Conservation (phyloP, 2,113 vertebrate species). For the Dasypus novemcinctus region DNA sequence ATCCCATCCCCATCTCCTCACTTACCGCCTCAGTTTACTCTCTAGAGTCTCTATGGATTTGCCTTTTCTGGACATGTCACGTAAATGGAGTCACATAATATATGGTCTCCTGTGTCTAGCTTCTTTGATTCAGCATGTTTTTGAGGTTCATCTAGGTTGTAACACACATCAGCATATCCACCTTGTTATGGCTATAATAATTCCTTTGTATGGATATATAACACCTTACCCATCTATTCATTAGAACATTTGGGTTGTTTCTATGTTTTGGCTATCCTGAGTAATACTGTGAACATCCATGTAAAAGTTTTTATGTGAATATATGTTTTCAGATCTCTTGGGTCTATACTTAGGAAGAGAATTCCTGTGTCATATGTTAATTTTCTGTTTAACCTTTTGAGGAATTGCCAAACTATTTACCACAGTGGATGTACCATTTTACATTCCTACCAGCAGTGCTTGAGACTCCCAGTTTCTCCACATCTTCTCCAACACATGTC, state of each 20-base stretch:
- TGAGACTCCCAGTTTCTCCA: not conserved
- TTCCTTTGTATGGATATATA: not conserved
- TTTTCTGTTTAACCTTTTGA: conserved; percentile 22
- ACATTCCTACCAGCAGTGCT: not conserved
- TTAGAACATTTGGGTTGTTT: not conserved
- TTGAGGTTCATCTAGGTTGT: not conserved
- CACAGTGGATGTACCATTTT: not conserved
- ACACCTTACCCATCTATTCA: not conserved
- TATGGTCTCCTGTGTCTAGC: not conserved
- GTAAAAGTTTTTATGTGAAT: not conserved
- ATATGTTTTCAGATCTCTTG: not conserved
- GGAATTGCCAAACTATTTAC: not conserved
- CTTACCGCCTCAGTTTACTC: not conserved
- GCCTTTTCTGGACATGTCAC: not conserved
- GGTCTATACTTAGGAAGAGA: not conserved
- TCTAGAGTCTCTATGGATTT: not conserved
- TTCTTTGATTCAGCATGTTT: not conserved
- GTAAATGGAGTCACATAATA: not conserved
- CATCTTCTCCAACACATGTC: not conserved
- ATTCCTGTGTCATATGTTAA: not conserved
- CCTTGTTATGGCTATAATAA: not conserved
- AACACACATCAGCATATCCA: not conserved
- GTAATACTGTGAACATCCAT: not conserved
- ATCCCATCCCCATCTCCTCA: no score
- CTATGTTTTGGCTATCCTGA: conserved; percentile 1